These are phyloP conservation scores for Brachyptera putata DNA, from an alignment of 2,888 invertebrate genomes.

Conservation along the genomic window DNA sequence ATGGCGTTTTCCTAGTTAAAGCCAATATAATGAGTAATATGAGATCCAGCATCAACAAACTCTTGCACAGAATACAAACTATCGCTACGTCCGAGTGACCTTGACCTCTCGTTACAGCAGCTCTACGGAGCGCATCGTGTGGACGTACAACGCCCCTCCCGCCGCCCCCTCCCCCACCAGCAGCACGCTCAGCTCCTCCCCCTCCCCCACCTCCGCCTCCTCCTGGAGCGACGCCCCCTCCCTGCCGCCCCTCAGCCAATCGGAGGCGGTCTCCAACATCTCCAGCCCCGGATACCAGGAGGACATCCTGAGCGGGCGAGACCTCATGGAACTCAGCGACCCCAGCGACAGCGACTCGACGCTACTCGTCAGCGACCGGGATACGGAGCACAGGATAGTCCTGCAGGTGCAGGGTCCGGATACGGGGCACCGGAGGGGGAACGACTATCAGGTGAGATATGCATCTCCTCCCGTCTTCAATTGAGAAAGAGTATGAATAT, in stretches of 20 bases:
- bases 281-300: conserved; percentile 88
- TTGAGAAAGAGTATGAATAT: no score
- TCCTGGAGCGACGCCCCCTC: conserved; percentile 41
- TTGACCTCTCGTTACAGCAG: conserved; percentile 41
- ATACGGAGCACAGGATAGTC: conserved; percentile 59
- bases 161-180: conserved; percentile 66
- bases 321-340: conserved; percentile 81
- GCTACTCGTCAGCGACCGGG: conserved; percentile 62
- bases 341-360: conserved; percentile 87
- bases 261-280: conserved; percentile 84
- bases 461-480: no score
- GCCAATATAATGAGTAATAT: no score
- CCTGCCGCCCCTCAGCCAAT: conserved; percentile 66
- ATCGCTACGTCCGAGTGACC: conserved; percentile 82
- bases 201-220: conserved; percentile 41
- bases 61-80: no score
- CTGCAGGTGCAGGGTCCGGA: conserved; percentile 63
- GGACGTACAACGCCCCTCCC: conserved; percentile 87
- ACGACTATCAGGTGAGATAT: conserved; percentile 51
- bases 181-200: conserved; percentile 53
- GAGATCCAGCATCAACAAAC: no score
- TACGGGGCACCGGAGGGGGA: neutral
- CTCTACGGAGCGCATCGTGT: conserved; percentile 64
- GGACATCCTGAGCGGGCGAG: conserved; percentile 70
- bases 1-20: no score